phyloP scores from a whole-genome alignment of 1,140 invertebrate species.

The Camponotus vicinus region DNA sequence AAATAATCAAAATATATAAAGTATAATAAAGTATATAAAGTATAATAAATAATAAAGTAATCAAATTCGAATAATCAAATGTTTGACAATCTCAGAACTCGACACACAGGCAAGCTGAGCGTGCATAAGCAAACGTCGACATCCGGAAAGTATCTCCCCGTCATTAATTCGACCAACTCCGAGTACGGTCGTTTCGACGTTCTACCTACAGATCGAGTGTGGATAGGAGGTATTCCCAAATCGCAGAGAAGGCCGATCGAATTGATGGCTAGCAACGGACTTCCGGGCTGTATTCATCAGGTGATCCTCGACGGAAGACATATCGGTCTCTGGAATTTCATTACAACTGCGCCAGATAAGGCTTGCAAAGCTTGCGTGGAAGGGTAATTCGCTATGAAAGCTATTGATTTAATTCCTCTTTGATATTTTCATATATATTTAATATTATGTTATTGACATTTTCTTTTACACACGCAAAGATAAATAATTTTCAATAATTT shows the following conservation, averaged over 20 bases:
- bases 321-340: conserved; percentile 96
- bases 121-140: conserved; percentile 85
- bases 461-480: neutral
- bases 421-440: neutral
- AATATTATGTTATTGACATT: neutral
- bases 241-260: conserved; percentile 85
- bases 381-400: conserved; percentile 86
- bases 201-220: conserved; percentile 85
- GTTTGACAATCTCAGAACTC: conserved; percentile 81
- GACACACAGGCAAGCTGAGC: conserved; percentile 87
- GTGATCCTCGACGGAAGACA: conserved; percentile 91
- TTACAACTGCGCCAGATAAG: conserved; percentile 87
- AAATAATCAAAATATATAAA: too few relatives aligned
- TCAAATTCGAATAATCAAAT: neutral
- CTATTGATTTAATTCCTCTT: conserved; percentile 20
- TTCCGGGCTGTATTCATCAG: conserved; percentile 93
- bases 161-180: conserved; percentile 84
- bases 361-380: conserved; percentile 92
- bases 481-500: neutral
- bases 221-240: conserved; percentile 87
- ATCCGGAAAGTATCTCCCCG: conserved; percentile 77
- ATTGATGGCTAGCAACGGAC: conserved; percentile 85
- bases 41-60: too few relatives aligned
- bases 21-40: too few relatives aligned
- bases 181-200: conserved; percentile 87